A percentile compares a stretch with the other conserved stretches of the same genome.
phyloP scores from a whole-genome alignment of 53 echinoderm and acorn worm genomes.

The Henricia sp. region DNA sequence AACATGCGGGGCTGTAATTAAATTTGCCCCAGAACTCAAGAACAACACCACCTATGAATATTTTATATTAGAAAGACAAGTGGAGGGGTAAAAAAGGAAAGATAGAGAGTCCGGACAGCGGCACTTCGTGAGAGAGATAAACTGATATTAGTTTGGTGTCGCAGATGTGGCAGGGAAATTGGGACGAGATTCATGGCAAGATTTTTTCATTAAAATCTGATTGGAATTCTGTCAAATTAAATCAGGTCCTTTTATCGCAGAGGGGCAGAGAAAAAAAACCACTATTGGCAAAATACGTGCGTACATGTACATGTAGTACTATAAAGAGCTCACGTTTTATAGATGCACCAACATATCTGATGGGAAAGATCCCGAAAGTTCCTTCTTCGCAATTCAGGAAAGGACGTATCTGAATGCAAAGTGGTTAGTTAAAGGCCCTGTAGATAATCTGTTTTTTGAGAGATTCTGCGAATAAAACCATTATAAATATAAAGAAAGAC shows the following conservation, averaged over 20 bases:
- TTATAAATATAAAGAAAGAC: too few relatives aligned
- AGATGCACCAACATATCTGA: too few relatives aligned
- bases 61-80: neutral
- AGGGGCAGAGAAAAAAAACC: neutral
- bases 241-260: constrained; percentile 1
- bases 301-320: neutral
- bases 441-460: too few relatives aligned
- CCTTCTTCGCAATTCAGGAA: too few relatives aligned
- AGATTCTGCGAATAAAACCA: too few relatives aligned
- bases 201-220: constrained; percentile 28
- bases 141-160: constrained; percentile 21
- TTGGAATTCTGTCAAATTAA: constrained; percentile 48
- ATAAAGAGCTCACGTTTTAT: too few relatives aligned
- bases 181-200: neutral
- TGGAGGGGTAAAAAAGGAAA: neutral
- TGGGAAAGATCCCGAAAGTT: too few relatives aligned
- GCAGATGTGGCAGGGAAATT: constrained; percentile 19
- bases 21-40: constrained; percentile 50
- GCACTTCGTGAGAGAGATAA: neutral
- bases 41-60: constrained; percentile 19
- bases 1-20: constrained; percentile 48
- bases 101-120: neutral
- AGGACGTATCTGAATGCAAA: too few relatives aligned
- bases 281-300: neutral
- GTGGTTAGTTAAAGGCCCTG: too few relatives aligned